These are phyloP conservation scores for Cottoperca gobio DNA, from an alignment of 2,797 vertebrate genomes.

Conservation along the genomic window DNA sequence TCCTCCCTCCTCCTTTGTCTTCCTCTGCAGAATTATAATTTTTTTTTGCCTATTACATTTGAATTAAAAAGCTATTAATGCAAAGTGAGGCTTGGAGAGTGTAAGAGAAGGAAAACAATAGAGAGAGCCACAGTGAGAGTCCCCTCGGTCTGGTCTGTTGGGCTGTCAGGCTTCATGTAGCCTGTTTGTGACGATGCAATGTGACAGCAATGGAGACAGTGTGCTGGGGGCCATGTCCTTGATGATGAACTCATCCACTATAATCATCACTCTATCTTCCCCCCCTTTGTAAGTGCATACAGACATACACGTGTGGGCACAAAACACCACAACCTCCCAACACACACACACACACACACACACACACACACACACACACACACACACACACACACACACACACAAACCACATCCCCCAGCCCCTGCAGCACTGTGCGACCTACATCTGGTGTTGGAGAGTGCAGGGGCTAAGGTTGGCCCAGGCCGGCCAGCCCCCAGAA, in stretches of 20 bases:
- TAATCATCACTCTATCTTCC: conserved; percentile 60
- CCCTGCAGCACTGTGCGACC: conserved; percentile 82
- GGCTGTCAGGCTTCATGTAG: conserved; percentile 76
- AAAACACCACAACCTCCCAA: conserved; percentile 32
- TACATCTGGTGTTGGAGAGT: conserved; percentile 82
- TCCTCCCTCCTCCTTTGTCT: no score
- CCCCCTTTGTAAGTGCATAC: conserved; percentile 30
- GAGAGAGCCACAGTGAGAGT: conserved; percentile 40
- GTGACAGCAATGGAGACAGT: conserved; percentile 80
- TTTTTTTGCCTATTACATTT: not conserved
- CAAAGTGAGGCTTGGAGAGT: conserved; percentile 27
- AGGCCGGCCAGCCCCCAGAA: conserved; percentile 65
- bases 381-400: not conserved
- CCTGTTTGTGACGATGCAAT: conserved; percentile 74
- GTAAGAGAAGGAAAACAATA: conserved; percentile 34
- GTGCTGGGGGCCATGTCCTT: conserved; percentile 79
- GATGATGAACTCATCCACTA: conserved; percentile 75
- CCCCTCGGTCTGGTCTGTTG: conserved; percentile 58
- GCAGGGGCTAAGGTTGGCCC: conserved; percentile 71
- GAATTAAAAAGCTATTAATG: conserved; percentile 38
- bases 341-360: conserved; percentile 1
- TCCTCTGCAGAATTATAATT: no score
- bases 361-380: not conserved
- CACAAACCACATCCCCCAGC: conserved; percentile 48
- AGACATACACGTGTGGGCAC: conserved; percentile 41